These are phyloP conservation scores for Cebus imitator DNA, from an alignment of 2,113 vertebrate species.

Conservation along the genomic window DNA sequence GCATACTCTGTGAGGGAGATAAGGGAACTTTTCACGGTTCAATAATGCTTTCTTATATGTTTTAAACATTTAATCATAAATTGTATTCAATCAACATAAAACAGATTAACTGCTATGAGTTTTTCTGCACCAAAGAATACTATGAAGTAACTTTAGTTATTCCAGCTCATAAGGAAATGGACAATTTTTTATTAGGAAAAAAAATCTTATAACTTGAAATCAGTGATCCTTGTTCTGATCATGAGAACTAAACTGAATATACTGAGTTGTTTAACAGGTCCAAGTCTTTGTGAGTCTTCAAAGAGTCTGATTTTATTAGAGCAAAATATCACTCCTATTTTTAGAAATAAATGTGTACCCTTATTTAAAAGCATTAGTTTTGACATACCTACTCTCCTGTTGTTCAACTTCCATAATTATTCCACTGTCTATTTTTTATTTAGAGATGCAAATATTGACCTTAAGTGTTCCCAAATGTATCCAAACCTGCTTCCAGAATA, in stretches of 20 bases:
- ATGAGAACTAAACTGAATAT: background rate
- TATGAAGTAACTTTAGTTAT: slow-evolving; percentile 29
- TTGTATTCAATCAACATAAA: background rate
- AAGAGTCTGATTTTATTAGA: background rate
- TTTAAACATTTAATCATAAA: slow-evolving; percentile 34
- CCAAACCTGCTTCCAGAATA: background rate
- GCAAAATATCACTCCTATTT: slow-evolving; percentile 16
- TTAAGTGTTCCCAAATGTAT: background rate
- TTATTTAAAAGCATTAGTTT: slow-evolving; percentile 1
- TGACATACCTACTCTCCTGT: background rate
- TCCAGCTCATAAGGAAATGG: background rate
- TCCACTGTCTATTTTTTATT: background rate
- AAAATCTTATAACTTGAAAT: slow-evolving; percentile 16
- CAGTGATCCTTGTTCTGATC: background rate
- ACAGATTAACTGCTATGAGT: background rate
- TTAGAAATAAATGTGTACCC: background rate
- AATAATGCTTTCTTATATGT: background rate
- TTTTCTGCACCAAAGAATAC: slow-evolving; percentile 12
- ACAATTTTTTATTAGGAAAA: background rate
- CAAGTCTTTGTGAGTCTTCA: background rate
- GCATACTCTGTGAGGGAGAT: no score
- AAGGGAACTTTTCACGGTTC: no score
- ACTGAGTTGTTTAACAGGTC: background rate
- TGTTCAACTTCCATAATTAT: slow-evolving; percentile 29
- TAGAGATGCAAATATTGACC: background rate